Base-by-base conservation (phyloP, 2,797 vertebrate species). In the Gallirallus australis region DNA sequence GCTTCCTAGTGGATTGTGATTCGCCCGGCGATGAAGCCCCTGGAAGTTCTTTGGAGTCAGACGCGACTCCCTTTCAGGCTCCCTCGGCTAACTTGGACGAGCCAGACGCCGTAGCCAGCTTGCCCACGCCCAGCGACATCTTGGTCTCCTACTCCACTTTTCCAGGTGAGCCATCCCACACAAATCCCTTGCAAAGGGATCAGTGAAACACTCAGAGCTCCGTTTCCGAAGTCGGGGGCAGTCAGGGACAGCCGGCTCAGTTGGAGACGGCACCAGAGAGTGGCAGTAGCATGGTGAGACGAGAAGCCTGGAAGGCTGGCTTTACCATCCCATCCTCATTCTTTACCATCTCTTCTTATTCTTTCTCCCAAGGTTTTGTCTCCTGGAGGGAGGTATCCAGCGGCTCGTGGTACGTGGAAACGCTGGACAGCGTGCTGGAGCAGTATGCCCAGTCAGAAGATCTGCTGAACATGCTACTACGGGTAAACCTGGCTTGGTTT, bases 71-170 rank as follows among this genome's bases (percentile, higher is more conserved):
- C 0, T 94, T 97, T 37, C 92, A 0, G 33, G 92, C 98, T 77
- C 98, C 94, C 0, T 76, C 84, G 1, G 98, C 94, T 70, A 80
- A 54, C 4, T 20, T 61, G 0, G 99, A 99, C 6, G 98, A 99
- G 92, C 93, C 78, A 0, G 99, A 99, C 0, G 99, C 99, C 0
- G 64, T 98, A 57, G 95, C 98, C 11, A 97, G 97, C 24, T 97
- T 99, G 79, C 99, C 99, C 54, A 99, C 98, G 0, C 97, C 99
- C 15, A 98, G 99, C 0, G 99, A 99, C 97, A 99, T 99, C 95
- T 97, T 99, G 80, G 99, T 99, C 83, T 99, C 99, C 89, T 99
- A 99, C 96, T 99, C 99, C 5, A 99, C 99, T 13, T 99, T 99
- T 89, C 99, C 99, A 79, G 99, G 99, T 99, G 76, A 94, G 97